Conservation (phyloP, 2,113 vertebrate species). For the Psophia crepitans region DNA sequence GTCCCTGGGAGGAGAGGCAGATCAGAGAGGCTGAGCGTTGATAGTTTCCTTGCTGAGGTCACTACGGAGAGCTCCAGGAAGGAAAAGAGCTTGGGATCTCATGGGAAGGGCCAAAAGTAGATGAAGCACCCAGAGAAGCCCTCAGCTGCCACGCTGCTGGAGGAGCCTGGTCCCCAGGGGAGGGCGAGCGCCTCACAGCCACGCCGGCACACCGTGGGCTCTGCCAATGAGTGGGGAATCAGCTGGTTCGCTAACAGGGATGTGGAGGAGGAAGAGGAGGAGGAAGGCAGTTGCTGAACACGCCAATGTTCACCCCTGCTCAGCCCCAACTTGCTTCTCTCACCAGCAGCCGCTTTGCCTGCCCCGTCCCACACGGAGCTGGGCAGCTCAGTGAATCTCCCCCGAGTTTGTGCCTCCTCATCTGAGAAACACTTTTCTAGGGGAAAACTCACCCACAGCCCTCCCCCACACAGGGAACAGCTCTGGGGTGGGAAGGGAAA, state of each 20-base stretch:
- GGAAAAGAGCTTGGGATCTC: not conserved
- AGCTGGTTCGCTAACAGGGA: not conserved
- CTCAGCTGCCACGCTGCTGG: accelerated
- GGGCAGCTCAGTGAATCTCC: not conserved
- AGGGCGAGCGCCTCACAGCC: not conserved
- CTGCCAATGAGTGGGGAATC: not conserved
- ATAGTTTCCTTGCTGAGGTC: not conserved
- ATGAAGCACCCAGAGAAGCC: not conserved
- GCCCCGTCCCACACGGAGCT: accelerated
- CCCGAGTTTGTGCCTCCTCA: not conserved
- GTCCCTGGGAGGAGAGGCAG: slow-evolving; percentile 57
- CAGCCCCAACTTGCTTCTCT: not conserved
- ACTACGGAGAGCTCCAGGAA: not conserved
- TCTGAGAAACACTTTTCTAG: not conserved
- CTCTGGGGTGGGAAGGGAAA: not conserved
- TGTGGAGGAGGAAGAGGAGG: not conserved
- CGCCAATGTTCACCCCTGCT: not conserved
- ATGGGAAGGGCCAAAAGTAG: not conserved
- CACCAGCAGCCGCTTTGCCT: not conserved
- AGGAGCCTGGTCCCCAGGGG: not conserved
- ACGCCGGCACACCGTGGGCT: not conserved
- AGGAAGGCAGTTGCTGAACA: not conserved
- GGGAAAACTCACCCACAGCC: not conserved
- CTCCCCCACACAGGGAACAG: not conserved
- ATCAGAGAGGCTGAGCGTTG: not conserved